These are phyloP conservation scores for Caenorhabditis latens DNA, from an alignment of 1,140 invertebrate species.

Conservation along the genomic window DNA sequence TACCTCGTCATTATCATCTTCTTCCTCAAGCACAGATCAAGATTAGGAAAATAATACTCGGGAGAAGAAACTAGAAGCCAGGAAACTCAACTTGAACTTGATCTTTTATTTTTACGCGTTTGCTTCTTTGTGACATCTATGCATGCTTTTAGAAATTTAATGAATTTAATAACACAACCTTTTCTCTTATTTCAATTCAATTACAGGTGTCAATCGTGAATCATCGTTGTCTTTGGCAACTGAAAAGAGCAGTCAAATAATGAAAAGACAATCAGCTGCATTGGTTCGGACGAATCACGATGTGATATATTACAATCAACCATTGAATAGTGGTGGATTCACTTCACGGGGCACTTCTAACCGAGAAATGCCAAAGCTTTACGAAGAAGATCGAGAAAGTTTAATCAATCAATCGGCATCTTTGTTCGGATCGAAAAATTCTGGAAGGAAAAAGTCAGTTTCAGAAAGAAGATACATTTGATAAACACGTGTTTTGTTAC, in stretches of 20 bases:
- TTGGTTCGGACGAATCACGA: not conserved
- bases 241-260: conserved; percentile 23
- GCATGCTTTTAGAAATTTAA: conserved; percentile 14
- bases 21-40: not conserved
- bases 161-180: not conserved
- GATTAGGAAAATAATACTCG: not conserved
- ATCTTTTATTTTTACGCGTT: not conserved
- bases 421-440: conserved; percentile 1
- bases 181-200: not conserved
- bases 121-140: conserved; percentile 30
- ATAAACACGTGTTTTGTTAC: not conserved
- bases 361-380: conserved; percentile 32
- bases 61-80: not conserved
- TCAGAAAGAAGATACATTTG: not conserved
- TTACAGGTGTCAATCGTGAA: conserved; percentile 57
- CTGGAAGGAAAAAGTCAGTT: conserved; percentile 5
- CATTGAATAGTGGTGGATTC: conserved; percentile 26
- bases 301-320: conserved; percentile 18
- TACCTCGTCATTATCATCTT: not conserved
- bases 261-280: conserved; percentile 33
- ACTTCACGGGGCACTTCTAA: conserved; percentile 24
- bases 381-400: conserved; percentile 40
- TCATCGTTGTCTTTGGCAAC: conserved; percentile 31
- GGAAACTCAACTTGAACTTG: conserved; percentile 5
- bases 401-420: conserved; percentile 17